phyloP scores from a whole-genome alignment of 1,140 invertebrate species.

The Steinernema feltiae region DNA sequence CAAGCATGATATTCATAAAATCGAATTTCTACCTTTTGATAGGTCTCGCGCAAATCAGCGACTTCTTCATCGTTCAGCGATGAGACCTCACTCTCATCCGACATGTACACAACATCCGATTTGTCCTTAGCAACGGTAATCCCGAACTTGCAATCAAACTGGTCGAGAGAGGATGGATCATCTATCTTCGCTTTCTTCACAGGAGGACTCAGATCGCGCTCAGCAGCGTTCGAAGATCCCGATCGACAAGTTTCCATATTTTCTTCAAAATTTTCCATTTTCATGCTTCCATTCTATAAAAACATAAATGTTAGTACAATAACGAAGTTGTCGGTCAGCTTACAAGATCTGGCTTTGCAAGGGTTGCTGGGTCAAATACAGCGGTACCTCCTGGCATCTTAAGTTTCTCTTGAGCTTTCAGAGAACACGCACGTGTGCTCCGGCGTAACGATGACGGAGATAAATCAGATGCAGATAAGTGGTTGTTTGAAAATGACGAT shows the following conservation, averaged over 20 bases:
- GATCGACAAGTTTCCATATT: slow-evolving; percentile 16
- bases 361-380: neutral
- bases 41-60: slow-evolving; percentile 33
- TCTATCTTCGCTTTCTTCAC: slow-evolving; percentile 43
- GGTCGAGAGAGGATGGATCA: slow-evolving; percentile 36
- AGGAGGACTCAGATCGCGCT: slow-evolving; percentile 14
- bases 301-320: neutral
- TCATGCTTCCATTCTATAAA: slow-evolving; percentile 9
- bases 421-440: slow-evolving; percentile 38
- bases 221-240: neutral
- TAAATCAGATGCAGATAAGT: neutral
- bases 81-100: slow-evolving; percentile 54
- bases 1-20: neutral
- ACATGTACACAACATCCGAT: slow-evolving; percentile 46
- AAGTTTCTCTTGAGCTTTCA: slow-evolving; percentile 48
- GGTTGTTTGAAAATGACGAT: neutral
- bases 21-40: slow-evolving; percentile 25
- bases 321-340: neutral
- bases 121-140: slow-evolving; percentile 44
- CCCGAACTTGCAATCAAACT: slow-evolving; percentile 50
- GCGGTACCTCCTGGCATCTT: slow-evolving; percentile 32
- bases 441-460: slow-evolving; percentile 35
- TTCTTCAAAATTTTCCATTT: slow-evolving; percentile 16
- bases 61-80: slow-evolving; percentile 48
- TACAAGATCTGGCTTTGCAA: slow-evolving; percentile 26